Evolutionary conservation across 1,140 invertebrate genomes (phyloP).

Genomic region (Ceratoteleas bidentatus): DNA sequence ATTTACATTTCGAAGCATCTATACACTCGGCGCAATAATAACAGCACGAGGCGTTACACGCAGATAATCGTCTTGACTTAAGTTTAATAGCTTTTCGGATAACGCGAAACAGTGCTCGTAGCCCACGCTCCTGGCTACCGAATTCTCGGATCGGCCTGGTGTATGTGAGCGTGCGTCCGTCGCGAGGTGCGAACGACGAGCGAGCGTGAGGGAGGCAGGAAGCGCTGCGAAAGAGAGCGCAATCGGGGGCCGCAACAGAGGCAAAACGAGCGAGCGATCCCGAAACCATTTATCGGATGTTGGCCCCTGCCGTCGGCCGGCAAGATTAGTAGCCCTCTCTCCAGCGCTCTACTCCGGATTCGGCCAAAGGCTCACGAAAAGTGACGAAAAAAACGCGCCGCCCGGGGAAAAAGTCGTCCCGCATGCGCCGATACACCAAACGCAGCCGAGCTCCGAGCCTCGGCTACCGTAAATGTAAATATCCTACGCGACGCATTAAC

Average conservation of each 20-base stretch:
- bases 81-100: conserved; percentile 57
- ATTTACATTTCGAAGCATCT: conserved; percentile 19
- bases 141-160: conserved; percentile 32
- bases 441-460: conserved; percentile 64
- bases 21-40: conserved; percentile 15
- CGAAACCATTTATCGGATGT: conserved; percentile 79
- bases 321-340: conserved; percentile 73
- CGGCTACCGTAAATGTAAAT: conserved; percentile 79
- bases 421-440: conserved; percentile 70
- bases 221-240: conserved; percentile 18
- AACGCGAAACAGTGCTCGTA: conserved; percentile 28
- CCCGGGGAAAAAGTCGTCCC: conserved; percentile 62
- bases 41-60: conserved; percentile 13
- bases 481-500: conserved; percentile 77
- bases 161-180: conserved; percentile 1
- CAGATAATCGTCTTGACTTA: conserved; percentile 39
- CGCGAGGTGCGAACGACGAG: conserved; percentile 45
- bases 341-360: conserved; percentile 49
- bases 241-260: conserved; percentile 34
- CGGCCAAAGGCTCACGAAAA: conserved; percentile 16
- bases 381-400: conserved; percentile 12
- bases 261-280: conserved; percentile 65
- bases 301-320: conserved; percentile 72
- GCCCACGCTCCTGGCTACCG: conserved; percentile 59
- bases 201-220: conserved; percentile 25